Evolutionary conservation across 2,113 vertebrate genomes (phyloP), one percentile per base, ranked within the genome.

Genomic region (Eretmochelys imbricata): DNA sequence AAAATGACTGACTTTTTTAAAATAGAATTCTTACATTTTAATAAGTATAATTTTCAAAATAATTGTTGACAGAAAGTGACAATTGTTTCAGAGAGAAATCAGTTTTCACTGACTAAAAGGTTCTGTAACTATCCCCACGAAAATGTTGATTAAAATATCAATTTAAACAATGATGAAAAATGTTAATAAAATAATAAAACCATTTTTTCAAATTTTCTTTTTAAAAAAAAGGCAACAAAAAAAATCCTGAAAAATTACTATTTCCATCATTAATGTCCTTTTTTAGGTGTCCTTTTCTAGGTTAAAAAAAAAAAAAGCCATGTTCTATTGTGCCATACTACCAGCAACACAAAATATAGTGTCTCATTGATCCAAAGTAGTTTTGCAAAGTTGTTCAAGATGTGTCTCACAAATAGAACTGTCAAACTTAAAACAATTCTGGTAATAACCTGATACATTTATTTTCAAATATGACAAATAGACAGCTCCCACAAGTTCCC

Each of bases 391-490:
- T 51, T 82, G 81, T 35, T 49, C 4, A 38, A 84, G 31, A 12
- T 4, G 69, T 22, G 3, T n/a, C 93, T 93, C 95, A 53, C 75
- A 95, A 82, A 84, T 76, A 78, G 10, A 94, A 57, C 53, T 92
- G 51, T 89, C 93, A 96, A 53, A 95, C 4, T 9, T 62, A 11
- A 81, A 95, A 95, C 46, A 91, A 91, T 80, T 80, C 89, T 24
- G 25, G 55, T 81, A 95, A 91, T 93, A 96, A 97, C 90, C 54
- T 85, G 80, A 94, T 89, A 94, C 93, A 50, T 94, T 96, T 82
- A 94, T 96, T 97, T 97, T 95, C 91, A 94, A 93, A 93, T 91
- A 89, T 53, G 91, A 89, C 78, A 95, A 96, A 93, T 46, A 95
- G 84, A 91, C 16, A 93, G 55, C 54, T 87, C 80, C 91, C 42